Percentiles rank a stretch among this genome's conserved stretches.
These are phyloP conservation scores for Acanthochromis polyacanthus DNA, from an alignment of 2,113 vertebrate genomes.

Conservation along the genomic window DNA sequence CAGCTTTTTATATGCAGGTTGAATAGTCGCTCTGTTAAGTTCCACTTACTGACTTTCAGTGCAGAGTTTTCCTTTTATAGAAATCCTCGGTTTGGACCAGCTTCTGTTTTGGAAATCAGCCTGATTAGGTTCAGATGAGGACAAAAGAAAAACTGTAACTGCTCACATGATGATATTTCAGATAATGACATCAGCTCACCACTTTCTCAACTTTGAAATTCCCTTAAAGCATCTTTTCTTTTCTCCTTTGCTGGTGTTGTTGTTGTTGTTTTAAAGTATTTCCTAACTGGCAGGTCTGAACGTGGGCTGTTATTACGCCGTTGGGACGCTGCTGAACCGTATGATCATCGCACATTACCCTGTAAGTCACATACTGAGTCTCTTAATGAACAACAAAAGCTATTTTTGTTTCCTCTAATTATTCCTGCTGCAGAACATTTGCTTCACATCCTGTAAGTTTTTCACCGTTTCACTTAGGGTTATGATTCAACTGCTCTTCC, in stretches of 20 bases:
- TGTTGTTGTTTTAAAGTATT: conserved; percentile 11
- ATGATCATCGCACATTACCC: conserved; percentile 92
- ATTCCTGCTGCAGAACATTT: too few relatives aligned
- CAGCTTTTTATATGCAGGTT: not conserved
- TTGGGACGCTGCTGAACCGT: conserved; percentile 93
- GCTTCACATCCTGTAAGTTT: too few relatives aligned
- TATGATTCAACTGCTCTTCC: too few relatives aligned
- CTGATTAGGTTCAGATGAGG: not conserved
- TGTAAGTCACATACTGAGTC: conserved; percentile 83
- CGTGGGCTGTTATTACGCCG: conserved; percentile 93
- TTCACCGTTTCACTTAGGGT: too few relatives aligned
- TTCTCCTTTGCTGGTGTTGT: not conserved
- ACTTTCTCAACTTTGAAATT: not conserved
- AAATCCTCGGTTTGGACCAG: not conserved
- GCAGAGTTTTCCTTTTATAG: conserved; percentile 45
- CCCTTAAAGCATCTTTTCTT: not conserved
- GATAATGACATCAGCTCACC: not conserved
- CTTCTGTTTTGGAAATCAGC: conserved; percentile 45
- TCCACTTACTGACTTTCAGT: not conserved
- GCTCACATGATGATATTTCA: not conserved
- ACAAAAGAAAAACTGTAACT: too few relatives aligned
- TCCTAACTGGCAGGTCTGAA: conserved; percentile 89
- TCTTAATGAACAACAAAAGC: not conserved
- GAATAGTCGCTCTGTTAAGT: not conserved
- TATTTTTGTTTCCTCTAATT: too few relatives aligned